Evolutionary conservation across 2,797 vertebrate genomes (phyloP).

Genomic region (Typhlichthys subterraneus): DNA sequence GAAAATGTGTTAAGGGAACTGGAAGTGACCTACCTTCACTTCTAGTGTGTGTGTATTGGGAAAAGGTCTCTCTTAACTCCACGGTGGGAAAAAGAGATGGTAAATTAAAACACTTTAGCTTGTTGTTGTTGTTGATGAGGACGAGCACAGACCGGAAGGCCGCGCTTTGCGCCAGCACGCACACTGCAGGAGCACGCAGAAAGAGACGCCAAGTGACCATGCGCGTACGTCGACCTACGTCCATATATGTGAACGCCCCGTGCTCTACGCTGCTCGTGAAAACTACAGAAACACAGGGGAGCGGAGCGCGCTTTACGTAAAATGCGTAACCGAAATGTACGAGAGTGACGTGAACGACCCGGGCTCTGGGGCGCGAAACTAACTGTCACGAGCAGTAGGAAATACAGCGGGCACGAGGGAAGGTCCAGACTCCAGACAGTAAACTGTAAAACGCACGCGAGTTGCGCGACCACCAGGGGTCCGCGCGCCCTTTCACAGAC

Average conservation of each 20-base stretch:
- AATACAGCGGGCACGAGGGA: not conserved
- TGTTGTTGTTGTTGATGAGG: slow-evolving; percentile 63
- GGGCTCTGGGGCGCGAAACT: not conserved
- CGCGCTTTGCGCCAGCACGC: slow-evolving; percentile 75
- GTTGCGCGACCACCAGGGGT: not conserved
- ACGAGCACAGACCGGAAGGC: slow-evolving; percentile 73
- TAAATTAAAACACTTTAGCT: slow-evolving; percentile 56
- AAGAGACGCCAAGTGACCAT: slow-evolving; percentile 54
- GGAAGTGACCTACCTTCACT: slow-evolving; percentile 66
- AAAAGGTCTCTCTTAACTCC: slow-evolving; percentile 36
- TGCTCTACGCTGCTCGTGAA: slow-evolving; percentile 12
- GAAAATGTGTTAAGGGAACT: slow-evolving; percentile 20
- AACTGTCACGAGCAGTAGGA: slow-evolving; percentile 9
- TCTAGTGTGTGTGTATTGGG: slow-evolving; percentile 27
- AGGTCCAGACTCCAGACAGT: not conserved
- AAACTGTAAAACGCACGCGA: not conserved
- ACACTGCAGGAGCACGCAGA: slow-evolving; percentile 67
- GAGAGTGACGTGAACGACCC: not conserved
- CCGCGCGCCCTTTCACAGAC: not conserved
- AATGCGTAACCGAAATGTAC: slow-evolving; percentile 1
- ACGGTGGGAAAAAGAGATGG: slow-evolving; percentile 11
- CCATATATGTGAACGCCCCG: slow-evolving; percentile 4
- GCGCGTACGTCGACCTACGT: slow-evolving; percentile 39
- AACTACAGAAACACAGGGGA: not conserved
- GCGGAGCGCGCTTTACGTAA: not conserved